phyloP scores from a whole-genome alignment of 2,888 invertebrate genomes.

The Acronicta aceris region DNA sequence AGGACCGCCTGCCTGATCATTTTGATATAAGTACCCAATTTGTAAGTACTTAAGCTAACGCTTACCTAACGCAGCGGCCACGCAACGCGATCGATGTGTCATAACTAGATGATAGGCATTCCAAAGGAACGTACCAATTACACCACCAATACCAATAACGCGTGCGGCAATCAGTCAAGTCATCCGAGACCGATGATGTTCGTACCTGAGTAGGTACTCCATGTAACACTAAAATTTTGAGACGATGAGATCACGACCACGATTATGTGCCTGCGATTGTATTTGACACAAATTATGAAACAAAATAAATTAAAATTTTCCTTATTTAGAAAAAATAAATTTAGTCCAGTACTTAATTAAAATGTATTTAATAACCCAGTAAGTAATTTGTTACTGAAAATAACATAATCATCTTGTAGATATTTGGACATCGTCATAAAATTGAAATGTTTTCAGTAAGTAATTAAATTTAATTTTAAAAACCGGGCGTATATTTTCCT shows the following conservation, averaged over 20 bases:
- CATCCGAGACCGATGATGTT: slow-evolving; percentile 60
- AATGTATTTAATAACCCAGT: too few relatives aligned
- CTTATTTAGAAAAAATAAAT: slow-evolving; percentile 7
- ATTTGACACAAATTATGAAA: slow-evolving; percentile 28
- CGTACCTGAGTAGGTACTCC: slow-evolving; percentile 31
- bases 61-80: slow-evolving; percentile 50
- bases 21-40: slow-evolving; percentile 37
- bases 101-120: slow-evolving; percentile 58
- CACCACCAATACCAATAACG: slow-evolving; percentile 56
- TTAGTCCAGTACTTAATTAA: too few relatives aligned
- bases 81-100: slow-evolving; percentile 55
- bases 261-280: slow-evolving; percentile 4
- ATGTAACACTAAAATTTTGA: neutral
- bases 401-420: too few relatives aligned
- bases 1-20: slow-evolving; percentile 1
- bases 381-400: too few relatives aligned
- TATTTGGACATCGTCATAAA: too few relatives aligned
- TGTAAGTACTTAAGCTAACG: slow-evolving; percentile 29
- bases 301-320: slow-evolving; percentile 17
- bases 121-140: slow-evolving; percentile 54
- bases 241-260: neutral
- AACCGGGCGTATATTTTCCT: too few relatives aligned
- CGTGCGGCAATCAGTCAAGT: slow-evolving; percentile 62
- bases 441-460: too few relatives aligned
- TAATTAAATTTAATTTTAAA: too few relatives aligned